Evolutionary conservation across 2,888 invertebrate species (phyloP), one percentile per base, ranked within the genome.

Genomic region (Coleophora deauratella): DNA sequence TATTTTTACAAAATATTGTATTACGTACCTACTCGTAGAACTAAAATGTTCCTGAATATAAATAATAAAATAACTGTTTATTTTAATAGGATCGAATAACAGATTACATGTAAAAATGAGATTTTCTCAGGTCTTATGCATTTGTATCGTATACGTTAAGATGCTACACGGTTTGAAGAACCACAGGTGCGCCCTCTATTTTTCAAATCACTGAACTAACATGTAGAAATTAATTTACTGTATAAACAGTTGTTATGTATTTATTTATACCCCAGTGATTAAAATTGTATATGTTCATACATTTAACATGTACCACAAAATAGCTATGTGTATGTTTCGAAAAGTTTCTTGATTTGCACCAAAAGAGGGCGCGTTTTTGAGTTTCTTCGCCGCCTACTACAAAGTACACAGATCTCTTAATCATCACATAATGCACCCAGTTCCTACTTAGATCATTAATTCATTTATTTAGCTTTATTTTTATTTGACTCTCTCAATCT

Each of bases 371-470:
- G 21, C 21, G 21, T 21, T 21, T 21, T 21, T 21, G 6, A 21
- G 21, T 21, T 21, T 21, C 21, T 3, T 21, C 21, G 21, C 21
- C 21, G 6, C 21, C 21, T 21, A 21, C 6, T 21, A 21, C 21
- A 21, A 21, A 21, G 21, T 21, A 70, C 60, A 66, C 64, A 56
- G 82, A 84, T 84, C 84, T 84, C 82, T 79, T 55, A 21, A 52
- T 58, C 62, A 70, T 70, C 72, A 72, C 77, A 80, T 68, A 64
- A 62, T 71, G 81, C 84, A 78, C 80, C 78, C 82, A 85, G 84
- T 85, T 85, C 84, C 84, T 85, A 85, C 66, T 78, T 82, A 84
- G 80, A 62, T 77, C 76, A 72, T 78, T 66, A 63, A 57, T 59
- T 58, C 55, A 71, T 62, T 55, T 38, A 65, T 70, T 73, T 75